Base-by-base conservation (phyloP, 2,797 vertebrate species). In the Oryzias sinensis region DNA sequence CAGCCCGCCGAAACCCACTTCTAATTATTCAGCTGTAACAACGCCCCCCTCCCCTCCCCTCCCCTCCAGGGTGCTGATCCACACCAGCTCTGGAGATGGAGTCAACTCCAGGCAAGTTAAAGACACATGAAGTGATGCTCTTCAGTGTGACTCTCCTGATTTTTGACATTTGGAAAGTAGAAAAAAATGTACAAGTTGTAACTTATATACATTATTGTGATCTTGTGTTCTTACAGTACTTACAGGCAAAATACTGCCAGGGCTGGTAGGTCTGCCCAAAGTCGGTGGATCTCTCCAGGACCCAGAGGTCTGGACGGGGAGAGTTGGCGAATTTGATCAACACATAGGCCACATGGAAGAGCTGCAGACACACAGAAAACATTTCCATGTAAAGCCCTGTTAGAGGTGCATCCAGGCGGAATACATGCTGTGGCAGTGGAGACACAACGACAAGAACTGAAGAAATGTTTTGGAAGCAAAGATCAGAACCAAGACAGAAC, bases 191-290 rank as follows among this genome's bases (percentile, higher is more conserved):
- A 41, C 44, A 5, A 2, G n/a, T 33, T 24, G 9, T 24, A 25
- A 4, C 9, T 17, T 11, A 25, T 56, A 25, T 37, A 48, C 14
- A 4, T 43, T 37, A 17, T 8, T 24, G 40, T 53, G 45, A 17
- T 5, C 17, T 14, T 27, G 41, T 20, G 53, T 5, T 45, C 1
- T 11, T 37, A 18, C 18, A 18, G 33, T 86, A 96, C 97, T 97
- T 78, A 99, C 97, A 98, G 68, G 97, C 94, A 14, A 99, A 99
- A 80, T 91, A 99, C 89, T 99, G 96, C 97, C 97, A 99, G 0
- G 97, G 95, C 48, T 92, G 91, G 14, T 97, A 98, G 22, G 93
- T 96, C 65, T 83, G 90, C 59, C 97, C 97, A 0, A 92, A 96
- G 89, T 99, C 94, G 0, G 91, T 86, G 0, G 97, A 98, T 41